These are phyloP conservation scores for Coelinius sp. DNA, from an alignment of 2,888 invertebrate genomes.

Conservation along the genomic window DNA sequence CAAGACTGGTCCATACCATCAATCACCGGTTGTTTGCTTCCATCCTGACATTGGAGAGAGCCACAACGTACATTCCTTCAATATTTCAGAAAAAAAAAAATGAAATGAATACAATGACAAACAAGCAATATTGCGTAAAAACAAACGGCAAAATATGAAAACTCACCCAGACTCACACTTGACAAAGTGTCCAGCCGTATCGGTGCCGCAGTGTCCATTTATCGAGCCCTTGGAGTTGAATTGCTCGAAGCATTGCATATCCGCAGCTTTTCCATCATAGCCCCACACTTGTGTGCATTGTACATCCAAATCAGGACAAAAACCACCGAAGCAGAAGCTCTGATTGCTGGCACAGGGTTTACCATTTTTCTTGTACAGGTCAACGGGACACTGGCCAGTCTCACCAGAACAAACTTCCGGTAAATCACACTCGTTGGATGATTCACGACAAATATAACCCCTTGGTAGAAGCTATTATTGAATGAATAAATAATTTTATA, in stretches of 20 bases:
- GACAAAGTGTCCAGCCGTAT: conserved; percentile 80
- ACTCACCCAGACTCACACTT: conserved; percentile 91
- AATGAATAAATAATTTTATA: conserved; percentile 65
- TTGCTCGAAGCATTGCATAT: conserved; percentile 91
- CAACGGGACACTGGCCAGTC: conserved; percentile 89
- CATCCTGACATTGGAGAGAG: conserved; percentile 93
- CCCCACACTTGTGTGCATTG: conserved; percentile 98
- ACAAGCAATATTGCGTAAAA: not conserved
- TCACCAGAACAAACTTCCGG: conserved; percentile 94
- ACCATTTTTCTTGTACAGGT: conserved; percentile 94
- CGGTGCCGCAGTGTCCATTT: conserved; percentile 95
- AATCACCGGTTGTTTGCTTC: conserved; percentile 85
- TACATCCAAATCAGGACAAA: conserved; percentile 87
- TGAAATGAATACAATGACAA: conserved; percentile 33
- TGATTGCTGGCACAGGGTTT: conserved; percentile 81
- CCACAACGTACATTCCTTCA: conserved; percentile 92
- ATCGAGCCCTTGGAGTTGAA: conserved; percentile 96
- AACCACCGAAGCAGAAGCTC: conserved; percentile 93
- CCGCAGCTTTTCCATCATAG: conserved; percentile 85
- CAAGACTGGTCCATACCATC: conserved; percentile 86
- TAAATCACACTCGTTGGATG: conserved; percentile 94
- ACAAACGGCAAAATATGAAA: not conserved
- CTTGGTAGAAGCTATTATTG: conserved; percentile 77
- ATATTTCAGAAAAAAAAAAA: conserved; percentile 37
- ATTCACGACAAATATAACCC: conserved; percentile 88